Conservation (phyloP, 2,113 vertebrate species). For the Ciconia maguari region DNA sequence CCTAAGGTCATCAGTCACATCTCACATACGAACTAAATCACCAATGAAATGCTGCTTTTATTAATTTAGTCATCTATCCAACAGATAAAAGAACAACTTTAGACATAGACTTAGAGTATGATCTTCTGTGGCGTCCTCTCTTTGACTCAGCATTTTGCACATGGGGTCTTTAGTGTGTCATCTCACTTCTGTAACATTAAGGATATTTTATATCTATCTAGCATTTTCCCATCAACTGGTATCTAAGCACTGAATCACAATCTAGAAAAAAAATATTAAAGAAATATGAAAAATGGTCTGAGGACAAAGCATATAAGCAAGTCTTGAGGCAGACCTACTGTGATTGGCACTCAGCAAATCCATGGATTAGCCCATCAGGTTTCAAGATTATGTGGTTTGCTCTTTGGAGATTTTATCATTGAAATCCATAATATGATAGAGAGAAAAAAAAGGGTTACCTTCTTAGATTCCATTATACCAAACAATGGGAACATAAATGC, state of each 20-base stretch:
- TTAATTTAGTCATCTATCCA: not conserved
- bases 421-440: not conserved
- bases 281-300: not conserved
- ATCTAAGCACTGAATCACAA: not conserved
- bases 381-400: not conserved
- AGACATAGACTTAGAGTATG: not conserved
- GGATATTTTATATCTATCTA: not conserved
- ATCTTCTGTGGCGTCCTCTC: not conserved
- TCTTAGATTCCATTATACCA: conserved; percentile 86
- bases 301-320: not conserved
- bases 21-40: not conserved
- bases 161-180: not conserved
- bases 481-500: conserved; percentile 87
- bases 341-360: not conserved
- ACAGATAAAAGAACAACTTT: not conserved
- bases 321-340: not conserved
- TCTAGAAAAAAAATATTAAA: not conserved
- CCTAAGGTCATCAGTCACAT: not conserved
- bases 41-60: not conserved
- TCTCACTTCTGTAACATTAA: not conserved
- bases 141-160: not conserved
- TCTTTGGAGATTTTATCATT: not conserved
- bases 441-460: conserved; percentile 64
- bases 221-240: not conserved
- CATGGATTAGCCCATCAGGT: not conserved